A percentile compares a stretch with the other conserved stretches of the same genome.
Conservation (phyloP, 1,140 invertebrate species). For the Ylistrum balloti region DNA sequence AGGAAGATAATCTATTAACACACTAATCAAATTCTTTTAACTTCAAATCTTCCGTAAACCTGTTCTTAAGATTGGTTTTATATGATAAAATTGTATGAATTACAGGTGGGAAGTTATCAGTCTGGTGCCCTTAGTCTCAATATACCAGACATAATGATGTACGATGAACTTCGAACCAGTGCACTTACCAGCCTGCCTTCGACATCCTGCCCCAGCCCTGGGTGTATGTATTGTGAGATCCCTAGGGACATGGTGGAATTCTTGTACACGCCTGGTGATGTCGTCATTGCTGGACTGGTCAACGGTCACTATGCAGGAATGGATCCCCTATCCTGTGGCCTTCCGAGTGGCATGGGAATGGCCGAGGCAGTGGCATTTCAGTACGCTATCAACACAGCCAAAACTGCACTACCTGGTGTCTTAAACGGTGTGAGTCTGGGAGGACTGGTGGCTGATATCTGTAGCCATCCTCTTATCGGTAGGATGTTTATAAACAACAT, state of each 20-base stretch:
- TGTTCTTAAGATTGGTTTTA: too few species aligned
- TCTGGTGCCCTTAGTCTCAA: conserved; percentile 62
- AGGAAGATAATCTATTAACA: too few species aligned
- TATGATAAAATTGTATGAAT: conserved; percentile 37
- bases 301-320: conserved; percentile 64
- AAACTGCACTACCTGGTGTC: conserved; percentile 60
- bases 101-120: conserved; percentile 72
- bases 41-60: too few species aligned
- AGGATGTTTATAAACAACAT: conserved; percentile 70
- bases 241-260: conserved; percentile 63
- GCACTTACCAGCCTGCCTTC: conserved; percentile 53
- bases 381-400: conserved; percentile 68
- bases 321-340: conserved; percentile 69
- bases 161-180: conserved; percentile 60
- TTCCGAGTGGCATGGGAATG: conserved; percentile 45
- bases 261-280: conserved; percentile 67
- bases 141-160: conserved; percentile 60
- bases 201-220: conserved; percentile 65
- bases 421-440: conserved; percentile 70
- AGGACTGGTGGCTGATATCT: conserved; percentile 72
- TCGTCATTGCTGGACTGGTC: conserved; percentile 70
- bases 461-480: conserved; percentile 62
- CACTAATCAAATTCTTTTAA: too few species aligned
- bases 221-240: conserved; percentile 73
- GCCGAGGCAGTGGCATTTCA: conserved; percentile 65